Evolutionary conservation across 2,113 vertebrate genomes (phyloP), one percentile per base, ranked within the genome.

Genomic region (Speoplatyrhinus poulsoni): DNA sequence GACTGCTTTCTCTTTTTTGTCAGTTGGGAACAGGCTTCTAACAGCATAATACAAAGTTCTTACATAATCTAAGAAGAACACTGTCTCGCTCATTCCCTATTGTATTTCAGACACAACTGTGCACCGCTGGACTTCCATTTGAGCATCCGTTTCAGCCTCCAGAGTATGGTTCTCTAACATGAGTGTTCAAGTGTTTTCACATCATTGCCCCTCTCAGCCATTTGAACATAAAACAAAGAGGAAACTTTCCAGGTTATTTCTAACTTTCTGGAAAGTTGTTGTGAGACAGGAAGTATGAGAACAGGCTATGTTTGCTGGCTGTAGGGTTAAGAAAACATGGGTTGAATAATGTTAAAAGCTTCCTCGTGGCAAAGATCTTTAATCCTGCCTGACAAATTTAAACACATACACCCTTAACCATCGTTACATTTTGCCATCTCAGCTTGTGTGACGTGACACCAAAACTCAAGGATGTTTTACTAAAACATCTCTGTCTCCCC

Each of bases 311-410:
- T 41, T 81, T 72, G 6, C 53, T 88, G 75, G 71, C 81, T 84
- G 74, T 69, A 11, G 81, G 77, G 83, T 82, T 79, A 77, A 86
- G 69, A 77, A 81, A 82, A 80, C 70, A 77, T 2, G 71, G 73
- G 79, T 79, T 81, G 83, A 79, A 75, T 69, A 70, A 64, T 47
- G 47, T 75, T 77, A 78, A 75, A 73, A 52, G 79, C 85, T 84
- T 88, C 82, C 80, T 84, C 67, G 19, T 65, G 66, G 69, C 84
- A 86, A 85, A 82, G 70, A 63, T 62, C 63, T 80, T 73, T 86
- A 85, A 76, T 73, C 67, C 75, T 69, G 80, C 36, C 36, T 41
- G 36, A 10, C 60, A 46, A 12, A 76, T 74, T 68, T 58, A 77
- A 62, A 78, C 60, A 62, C 6, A 41, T 67, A 82, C 80, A 76